Evolutionary conservation across 1,140 invertebrate genomes (phyloP), one percentile per base, ranked within the genome.

Genomic region (Hyphantria cunea): DNA sequence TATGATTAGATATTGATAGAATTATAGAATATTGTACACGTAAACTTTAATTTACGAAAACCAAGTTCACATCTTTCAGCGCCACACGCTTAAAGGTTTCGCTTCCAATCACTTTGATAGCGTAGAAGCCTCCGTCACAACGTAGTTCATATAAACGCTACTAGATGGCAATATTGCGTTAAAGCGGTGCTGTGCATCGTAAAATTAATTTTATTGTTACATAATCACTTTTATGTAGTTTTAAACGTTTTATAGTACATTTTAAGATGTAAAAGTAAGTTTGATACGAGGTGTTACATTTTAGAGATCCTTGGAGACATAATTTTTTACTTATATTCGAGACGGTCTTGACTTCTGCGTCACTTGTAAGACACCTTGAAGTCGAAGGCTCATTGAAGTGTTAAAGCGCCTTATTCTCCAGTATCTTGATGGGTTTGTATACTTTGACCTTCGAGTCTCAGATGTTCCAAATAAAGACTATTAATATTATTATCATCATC

Each of bases 121-220:
- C 79, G 74, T 70, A 66, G 71, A 89, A 87, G 84, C 84, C 86
- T 89, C 65, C 74, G 42, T 44, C 12, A 15, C 65, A 0, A 70
- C 61, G 72, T 74, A 80, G 78, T 89, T 84, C 71, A n/a, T 5
- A 33, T 48, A 42, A 37, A 15, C 25, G 25, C 66, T 58, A 51
- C 69, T 61, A 89, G 86, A 81, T 87, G 86, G 82, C 72, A 69
- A 17, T 63, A 83, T 72, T 3, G 5, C 72, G 70, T 60, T 37
- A 54, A 64, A 68, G 69, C 34, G 47, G 12, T 42, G 33, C 31
- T 39, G 39, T 14, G 12, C 45, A 6, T 60, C 33, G 13, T 60
- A 42, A 60, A 60, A 60, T 44, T 44, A 60, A 51, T 33, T 51
- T 60, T 39, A 60, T 59, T 14, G 31, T 51, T 60, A 60, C 50